These are phyloP conservation scores for Indicator maculatus DNA, from an alignment of 2,113 vertebrate species.

Conservation along the genomic window DNA sequence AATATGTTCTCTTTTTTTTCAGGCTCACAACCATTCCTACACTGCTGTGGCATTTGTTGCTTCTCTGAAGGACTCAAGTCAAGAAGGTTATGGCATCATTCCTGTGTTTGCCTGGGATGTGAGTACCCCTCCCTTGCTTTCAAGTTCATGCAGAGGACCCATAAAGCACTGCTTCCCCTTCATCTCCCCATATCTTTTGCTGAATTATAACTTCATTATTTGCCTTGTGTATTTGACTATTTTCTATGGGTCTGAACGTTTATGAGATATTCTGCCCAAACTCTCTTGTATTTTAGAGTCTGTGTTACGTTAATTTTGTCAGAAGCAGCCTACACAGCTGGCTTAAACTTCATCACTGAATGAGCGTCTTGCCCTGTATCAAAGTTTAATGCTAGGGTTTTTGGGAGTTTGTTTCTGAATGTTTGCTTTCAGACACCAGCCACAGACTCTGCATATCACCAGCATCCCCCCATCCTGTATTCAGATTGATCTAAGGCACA, in stretches of 20 bases:
- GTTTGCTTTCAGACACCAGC: not conserved
- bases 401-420: not conserved
- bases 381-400: not conserved
- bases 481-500: not conserved
- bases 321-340: not conserved
- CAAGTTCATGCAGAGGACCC: not conserved
- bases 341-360: not conserved
- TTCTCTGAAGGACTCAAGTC: not conserved
- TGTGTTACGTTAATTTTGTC: not conserved
- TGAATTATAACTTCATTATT: not conserved
- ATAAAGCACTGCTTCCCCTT: not conserved
- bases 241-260: not conserved
- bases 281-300: not conserved
- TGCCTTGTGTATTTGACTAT: not conserved
- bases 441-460: not conserved
- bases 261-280: not conserved
- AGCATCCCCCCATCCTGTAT: accelerated
- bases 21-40: not conserved
- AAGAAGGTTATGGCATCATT: not conserved
- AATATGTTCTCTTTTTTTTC: not conserved
- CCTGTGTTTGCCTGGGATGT: not conserved
- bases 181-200: not conserved
- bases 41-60: not conserved
- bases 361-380: not conserved
- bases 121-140: not conserved